Conservation (phyloP, 1,140 invertebrate genomes). For the Drosophila novamexicana region DNA sequence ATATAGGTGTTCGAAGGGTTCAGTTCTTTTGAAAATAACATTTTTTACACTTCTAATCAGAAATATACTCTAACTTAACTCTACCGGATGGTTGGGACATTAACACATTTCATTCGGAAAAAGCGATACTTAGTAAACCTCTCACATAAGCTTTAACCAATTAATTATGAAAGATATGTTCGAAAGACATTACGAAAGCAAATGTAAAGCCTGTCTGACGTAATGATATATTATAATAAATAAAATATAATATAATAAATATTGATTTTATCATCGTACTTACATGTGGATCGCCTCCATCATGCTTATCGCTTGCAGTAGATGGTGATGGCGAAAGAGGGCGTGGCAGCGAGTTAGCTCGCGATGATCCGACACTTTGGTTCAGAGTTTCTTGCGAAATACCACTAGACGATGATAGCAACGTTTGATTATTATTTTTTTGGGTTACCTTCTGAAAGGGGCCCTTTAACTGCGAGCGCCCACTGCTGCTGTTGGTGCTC, state of each 20-base stretch:
- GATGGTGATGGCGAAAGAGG: conserved; percentile 94
- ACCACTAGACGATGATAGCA: conserved; percentile 88
- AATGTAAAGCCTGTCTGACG: no score
- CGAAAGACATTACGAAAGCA: no score
- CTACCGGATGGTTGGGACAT: no score
- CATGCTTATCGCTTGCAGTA: conserved; percentile 91
- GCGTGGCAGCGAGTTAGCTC: conserved; percentile 89
- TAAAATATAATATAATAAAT: not conserved
- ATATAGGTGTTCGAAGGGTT: no score
- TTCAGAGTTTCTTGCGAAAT: conserved; percentile 88
- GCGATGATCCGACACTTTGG: conserved; percentile 85
- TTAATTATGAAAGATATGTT: no score
- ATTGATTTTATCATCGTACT: conserved; percentile 22
- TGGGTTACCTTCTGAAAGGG: conserved; percentile 40
- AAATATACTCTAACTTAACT: no score
- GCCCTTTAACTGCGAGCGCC: conserved; percentile 12
- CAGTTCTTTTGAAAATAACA: no score
- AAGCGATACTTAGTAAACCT: no score
- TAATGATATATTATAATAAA: not conserved
- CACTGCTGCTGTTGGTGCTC: conserved; percentile 18
- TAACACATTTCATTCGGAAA: no score
- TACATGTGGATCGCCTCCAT: conserved; percentile 81
- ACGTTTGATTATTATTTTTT: conserved; percentile 80
- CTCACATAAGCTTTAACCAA: no score
- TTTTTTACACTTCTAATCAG: no score